phyloP scores from a whole-genome alignment of 2,113 vertebrate species.

The Calyptomena viridis region DNA sequence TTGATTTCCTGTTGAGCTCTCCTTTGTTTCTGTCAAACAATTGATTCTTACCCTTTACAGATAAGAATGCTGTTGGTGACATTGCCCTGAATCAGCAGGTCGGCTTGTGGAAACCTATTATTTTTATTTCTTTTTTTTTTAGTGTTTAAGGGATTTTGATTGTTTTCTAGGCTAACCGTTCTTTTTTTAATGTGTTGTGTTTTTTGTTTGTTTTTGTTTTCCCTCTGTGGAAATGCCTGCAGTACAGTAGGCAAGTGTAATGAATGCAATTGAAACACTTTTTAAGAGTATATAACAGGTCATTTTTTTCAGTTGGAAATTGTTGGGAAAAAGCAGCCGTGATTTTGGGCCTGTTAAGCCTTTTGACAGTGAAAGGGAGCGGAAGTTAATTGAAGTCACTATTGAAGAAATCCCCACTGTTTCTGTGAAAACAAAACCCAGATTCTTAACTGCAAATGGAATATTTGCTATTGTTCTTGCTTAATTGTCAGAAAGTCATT shows the following conservation, averaged over 20 bases:
- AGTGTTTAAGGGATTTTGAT: background rate
- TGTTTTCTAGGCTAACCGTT: background rate
- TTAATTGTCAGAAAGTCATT: conserved; percentile 36
- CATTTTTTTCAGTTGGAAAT: background rate
- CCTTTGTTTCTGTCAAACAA: conserved; percentile 93
- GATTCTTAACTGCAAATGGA: conserved; percentile 23
- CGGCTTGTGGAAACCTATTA: conserved; percentile 43
- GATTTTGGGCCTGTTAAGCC: background rate
- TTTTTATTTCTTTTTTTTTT: background rate
- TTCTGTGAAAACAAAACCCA: conserved; percentile 20
- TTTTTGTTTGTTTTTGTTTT: background rate
- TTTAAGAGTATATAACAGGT: background rate
- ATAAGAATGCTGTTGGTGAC: conserved; percentile 81
- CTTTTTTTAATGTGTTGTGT: background rate
- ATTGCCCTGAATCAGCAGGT: conserved; percentile 71
- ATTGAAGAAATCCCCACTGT: background rate
- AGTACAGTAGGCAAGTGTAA: background rate
- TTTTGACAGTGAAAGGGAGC: background rate
- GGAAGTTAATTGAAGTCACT: conserved; percentile 19
- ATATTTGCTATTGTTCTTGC: conserved; percentile 50
- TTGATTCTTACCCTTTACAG: conserved; percentile 87
- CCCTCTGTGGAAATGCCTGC: background rate
- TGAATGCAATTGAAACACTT: background rate
- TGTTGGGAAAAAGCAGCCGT: background rate
- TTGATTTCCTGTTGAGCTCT: conserved; percentile 85